Conservation (phyloP, 2,888 invertebrate genomes). For the Drosophila borealis region DNA sequence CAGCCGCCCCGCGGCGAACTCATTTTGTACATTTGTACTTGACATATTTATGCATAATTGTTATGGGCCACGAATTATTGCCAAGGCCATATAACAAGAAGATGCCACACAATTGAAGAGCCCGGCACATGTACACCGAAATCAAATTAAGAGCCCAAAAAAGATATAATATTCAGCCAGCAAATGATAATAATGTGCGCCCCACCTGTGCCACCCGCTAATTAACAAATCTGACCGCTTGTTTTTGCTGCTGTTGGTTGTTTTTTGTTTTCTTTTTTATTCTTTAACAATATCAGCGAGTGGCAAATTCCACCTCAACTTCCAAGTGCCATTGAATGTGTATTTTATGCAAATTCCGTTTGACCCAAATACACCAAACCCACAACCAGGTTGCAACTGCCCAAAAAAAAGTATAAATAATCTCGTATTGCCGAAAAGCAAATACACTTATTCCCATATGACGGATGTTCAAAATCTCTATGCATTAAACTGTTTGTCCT, state of each 20-base stretch:
- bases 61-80: constrained; percentile 28
- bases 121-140: constrained; percentile 8
- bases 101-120: constrained; percentile 22
- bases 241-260: not conserved
- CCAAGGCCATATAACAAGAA: constrained; percentile 37
- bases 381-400: not conserved
- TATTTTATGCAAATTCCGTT: constrained; percentile 61
- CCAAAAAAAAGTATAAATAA: constrained; percentile 8
- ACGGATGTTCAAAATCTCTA: no score
- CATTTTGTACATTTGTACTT: constrained; percentile 50
- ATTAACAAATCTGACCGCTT: constrained; percentile 41
- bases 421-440: not conserved
- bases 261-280: not conserved
- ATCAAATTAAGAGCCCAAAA: constrained; percentile 34
- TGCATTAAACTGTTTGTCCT: no score
- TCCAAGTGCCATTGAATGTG: constrained; percentile 41
- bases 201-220: constrained; percentile 43
- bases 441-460: not conserved
- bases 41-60: constrained; percentile 70
- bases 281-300: constrained; percentile 4
- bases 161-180: not conserved
- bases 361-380: constrained; percentile 53
- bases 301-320: constrained; percentile 26
- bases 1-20: constrained; percentile 21
- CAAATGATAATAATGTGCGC: constrained; percentile 28